These are phyloP conservation scores for Noctuana brunneofusca DNA, from an alignment of 2,888 invertebrate genomes.

Conservation along the genomic window DNA sequence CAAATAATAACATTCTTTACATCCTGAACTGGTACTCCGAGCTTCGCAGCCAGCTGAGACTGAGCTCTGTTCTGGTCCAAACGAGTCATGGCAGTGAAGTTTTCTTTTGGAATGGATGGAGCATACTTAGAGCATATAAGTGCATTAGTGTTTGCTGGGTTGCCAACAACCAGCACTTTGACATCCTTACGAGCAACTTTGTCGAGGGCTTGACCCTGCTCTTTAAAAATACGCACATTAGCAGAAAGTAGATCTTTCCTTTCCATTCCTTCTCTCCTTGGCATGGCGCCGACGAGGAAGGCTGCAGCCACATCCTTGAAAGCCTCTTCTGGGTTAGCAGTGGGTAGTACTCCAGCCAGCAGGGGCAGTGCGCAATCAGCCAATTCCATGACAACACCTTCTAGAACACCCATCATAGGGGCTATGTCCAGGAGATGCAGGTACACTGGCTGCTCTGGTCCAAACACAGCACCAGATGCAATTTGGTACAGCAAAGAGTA, in stretches of 20 bases:
- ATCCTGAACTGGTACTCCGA: conserved; percentile 86
- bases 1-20: conserved; percentile 97
- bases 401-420: conserved; percentile 97
- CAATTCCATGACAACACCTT: conserved; percentile 98
- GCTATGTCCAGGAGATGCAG: conserved; percentile 97
- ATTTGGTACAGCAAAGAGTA: conserved; percentile 97
- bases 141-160: conserved; percentile 99
- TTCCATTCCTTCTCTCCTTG: conserved; percentile 98
- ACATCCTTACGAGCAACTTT: conserved; percentile 95
- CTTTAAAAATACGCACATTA: conserved; percentile 99
- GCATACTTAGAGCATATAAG: conserved; percentile 97
- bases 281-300: conserved; percentile 99
- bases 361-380: conserved; percentile 97
- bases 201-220: conserved; percentile 96
- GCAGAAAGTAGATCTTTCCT: conserved; percentile 98
- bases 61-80: conserved; percentile 98
- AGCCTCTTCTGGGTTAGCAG: conserved; percentile 94
- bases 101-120: conserved; percentile 96
- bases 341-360: conserved; percentile 91
- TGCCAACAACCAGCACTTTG: conserved; percentile 98
- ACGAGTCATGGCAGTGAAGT: conserved; percentile 99
- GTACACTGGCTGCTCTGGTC: conserved; percentile 91
- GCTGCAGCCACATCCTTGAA: conserved; percentile 98
- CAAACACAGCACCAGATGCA: conserved; percentile 98
- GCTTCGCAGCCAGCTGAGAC: conserved; percentile 91